phyloP scores from a whole-genome alignment of 2,888 invertebrate genomes.

The Papilio demoleus region DNA sequence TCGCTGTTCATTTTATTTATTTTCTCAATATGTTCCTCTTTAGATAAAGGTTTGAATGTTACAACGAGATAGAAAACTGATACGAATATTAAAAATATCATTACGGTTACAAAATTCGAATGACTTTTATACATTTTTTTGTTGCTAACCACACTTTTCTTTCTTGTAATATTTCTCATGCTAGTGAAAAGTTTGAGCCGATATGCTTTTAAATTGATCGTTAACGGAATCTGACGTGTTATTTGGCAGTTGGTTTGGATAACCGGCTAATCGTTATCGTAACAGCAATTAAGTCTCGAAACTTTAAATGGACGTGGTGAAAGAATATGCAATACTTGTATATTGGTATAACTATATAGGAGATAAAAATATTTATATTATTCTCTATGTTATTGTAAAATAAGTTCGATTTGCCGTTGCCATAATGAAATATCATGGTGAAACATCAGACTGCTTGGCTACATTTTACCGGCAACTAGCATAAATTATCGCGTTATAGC shows the following conservation, averaged over 20 bases:
- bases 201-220: constrained; percentile 32
- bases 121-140: constrained; percentile 50
- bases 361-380: too few relatives aligned
- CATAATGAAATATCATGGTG: too few relatives aligned
- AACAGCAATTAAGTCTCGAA: constrained; percentile 6
- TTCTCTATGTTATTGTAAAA: too few relatives aligned
- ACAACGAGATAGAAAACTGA: constrained; percentile 55
- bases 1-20: constrained; percentile 63
- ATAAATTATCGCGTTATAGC: too few relatives aligned
- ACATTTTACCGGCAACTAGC: too few relatives aligned
- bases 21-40: constrained; percentile 67
- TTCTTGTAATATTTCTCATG: not conserved
- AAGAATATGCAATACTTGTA: not conserved
- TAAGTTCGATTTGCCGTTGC: too few relatives aligned
- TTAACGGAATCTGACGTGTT: constrained; percentile 31
- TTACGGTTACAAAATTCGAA: constrained; percentile 47
- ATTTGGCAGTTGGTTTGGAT: constrained; percentile 13
- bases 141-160: constrained; percentile 38
- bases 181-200: not conserved
- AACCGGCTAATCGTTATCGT: constrained; percentile 25
- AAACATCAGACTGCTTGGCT: too few relatives aligned
- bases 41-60: constrained; percentile 66
- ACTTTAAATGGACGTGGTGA: constrained; percentile 1
- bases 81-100: constrained; percentile 51
- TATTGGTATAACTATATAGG: too few relatives aligned